phyloP scores from a whole-genome alignment of 1,140 invertebrate genomes.

The Eupristina koningsbergeri region DNA sequence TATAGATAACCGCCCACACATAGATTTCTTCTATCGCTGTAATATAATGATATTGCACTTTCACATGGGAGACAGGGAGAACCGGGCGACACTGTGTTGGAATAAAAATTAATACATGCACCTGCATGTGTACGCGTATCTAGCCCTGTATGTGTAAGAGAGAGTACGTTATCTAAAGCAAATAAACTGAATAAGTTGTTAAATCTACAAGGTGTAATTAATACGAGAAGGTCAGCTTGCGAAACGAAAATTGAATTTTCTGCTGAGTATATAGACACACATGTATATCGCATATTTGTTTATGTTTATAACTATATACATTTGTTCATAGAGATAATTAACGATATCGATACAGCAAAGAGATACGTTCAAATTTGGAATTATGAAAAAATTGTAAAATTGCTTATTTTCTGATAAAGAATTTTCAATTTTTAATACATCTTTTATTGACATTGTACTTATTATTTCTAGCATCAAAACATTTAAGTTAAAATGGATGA shows the following conservation, averaged over 20 bases:
- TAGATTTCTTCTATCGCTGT: background rate
- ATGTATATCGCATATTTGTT: background rate
- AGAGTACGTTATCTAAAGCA: background rate
- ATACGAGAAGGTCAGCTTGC: background rate
- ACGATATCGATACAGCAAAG: background rate
- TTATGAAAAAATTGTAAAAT: constrained; percentile 10
- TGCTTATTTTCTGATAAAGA: constrained; percentile 8
- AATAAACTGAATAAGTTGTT: background rate
- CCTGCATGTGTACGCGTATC: background rate
- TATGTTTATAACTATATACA: background rate
- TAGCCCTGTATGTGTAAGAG: background rate
- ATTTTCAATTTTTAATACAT: background rate
- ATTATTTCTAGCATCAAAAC: background rate
- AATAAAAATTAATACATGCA: background rate
- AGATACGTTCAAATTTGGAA: background rate
- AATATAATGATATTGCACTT: constrained; percentile 1
- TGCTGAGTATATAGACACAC: background rate
- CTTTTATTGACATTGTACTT: background rate
- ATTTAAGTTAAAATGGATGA: background rate
- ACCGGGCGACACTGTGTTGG: background rate
- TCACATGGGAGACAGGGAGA: background rate
- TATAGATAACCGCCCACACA: constrained; percentile 3
- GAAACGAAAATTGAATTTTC: constrained; percentile 9
- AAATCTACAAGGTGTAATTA: background rate
- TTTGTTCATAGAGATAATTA: constrained; percentile 9